Evolutionary conservation across 1,140 invertebrate genomes (phyloP), one percentile per base, ranked within the genome.

Genomic region (Drosophila guanche): DNA sequence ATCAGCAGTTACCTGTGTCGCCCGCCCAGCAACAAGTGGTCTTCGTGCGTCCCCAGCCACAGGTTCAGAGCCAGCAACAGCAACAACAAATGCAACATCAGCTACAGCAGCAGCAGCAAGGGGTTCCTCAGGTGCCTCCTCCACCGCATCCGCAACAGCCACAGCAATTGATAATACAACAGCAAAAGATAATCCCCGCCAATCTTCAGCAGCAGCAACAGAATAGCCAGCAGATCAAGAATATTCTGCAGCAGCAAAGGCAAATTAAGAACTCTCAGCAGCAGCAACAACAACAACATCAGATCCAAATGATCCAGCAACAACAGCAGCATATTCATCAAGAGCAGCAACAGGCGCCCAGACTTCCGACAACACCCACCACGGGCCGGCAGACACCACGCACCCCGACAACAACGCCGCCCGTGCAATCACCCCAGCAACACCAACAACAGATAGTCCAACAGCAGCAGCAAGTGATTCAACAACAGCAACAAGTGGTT

Each of bases 1-100:
- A 76, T 14, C 79, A 77, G 57, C 72, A 69, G 14, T 60, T 63
- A 43, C 84, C 91, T 51, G 66, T 90, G 5, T 81, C 91, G 43
- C 90, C 63, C 2, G 55, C 69, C 4, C 81, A 86, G 48, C 86
- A 90, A 45, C 89, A 90, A 59, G 83, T 90, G 52, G 85, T 90
- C 1, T 90, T 90, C 51, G 78, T 86, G 10, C 69, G 83, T 0
- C 83, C 83, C 1, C 66, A 88, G 33, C 65, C 53, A 2, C 59
- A 55, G 37, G 25, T 25, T 7, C 67, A 65, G 57, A 16, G 63
- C 50, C 62, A 43, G 4, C 16, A 20, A 20, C 16, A 46, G 4
- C 79, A 67, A 41, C 71, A 76, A 50, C 63, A 76, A 29, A 29
- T 59, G 22, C 66, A 60, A 29, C 73, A 53, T n/a, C 71, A 73